A percentile compares a stretch with the other conserved stretches of the same genome.
Evolutionary conservation across 1,140 invertebrate genomes (phyloP).

Genomic region (Drosophila truncata): DNA sequence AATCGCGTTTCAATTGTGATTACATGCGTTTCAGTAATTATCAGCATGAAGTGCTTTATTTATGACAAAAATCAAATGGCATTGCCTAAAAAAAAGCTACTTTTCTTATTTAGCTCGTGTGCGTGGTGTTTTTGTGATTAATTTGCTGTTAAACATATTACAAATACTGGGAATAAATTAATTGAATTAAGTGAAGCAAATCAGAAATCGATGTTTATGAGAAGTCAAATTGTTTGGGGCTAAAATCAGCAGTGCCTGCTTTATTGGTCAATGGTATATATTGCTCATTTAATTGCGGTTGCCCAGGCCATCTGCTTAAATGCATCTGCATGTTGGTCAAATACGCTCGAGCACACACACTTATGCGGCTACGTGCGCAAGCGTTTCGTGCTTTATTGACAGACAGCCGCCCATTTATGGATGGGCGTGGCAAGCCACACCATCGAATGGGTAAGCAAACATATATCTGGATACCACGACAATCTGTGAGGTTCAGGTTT

Average conservation of each 20-base stretch:
- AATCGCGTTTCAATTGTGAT: constrained; percentile 29
- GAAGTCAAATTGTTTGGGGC: constrained; percentile 5
- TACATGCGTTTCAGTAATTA: constrained; percentile 33
- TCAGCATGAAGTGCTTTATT: not conserved
- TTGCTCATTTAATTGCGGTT: constrained; percentile 41
- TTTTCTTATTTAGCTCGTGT: not conserved
- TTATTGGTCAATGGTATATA: constrained; percentile 11
- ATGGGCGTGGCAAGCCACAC: constrained; percentile 22
- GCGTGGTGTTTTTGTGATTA: constrained; percentile 1
- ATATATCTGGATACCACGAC: not conserved
- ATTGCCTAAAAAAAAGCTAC: not conserved
- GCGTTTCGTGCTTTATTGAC: constrained; percentile 62
- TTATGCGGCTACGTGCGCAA: constrained; percentile 51
- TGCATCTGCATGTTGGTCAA: constrained; percentile 7
- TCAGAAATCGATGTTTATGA: constrained; percentile 18
- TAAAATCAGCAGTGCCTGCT: not conserved
- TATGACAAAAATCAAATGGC: constrained; percentile 6
- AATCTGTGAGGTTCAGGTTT: not conserved
- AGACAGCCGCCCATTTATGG: constrained; percentile 53
- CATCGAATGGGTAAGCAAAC: constrained; percentile 27
- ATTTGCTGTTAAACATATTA: constrained; percentile 1
- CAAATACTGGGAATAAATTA: constrained; percentile 12
- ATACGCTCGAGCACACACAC: constrained; percentile 17
- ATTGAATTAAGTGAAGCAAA: constrained; percentile 22
- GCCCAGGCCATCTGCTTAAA: constrained; percentile 10